These are phyloP conservation scores for Neosilurus hyrtlii DNA, from an alignment of 2,797 vertebrate species.

Conservation along the genomic window DNA sequence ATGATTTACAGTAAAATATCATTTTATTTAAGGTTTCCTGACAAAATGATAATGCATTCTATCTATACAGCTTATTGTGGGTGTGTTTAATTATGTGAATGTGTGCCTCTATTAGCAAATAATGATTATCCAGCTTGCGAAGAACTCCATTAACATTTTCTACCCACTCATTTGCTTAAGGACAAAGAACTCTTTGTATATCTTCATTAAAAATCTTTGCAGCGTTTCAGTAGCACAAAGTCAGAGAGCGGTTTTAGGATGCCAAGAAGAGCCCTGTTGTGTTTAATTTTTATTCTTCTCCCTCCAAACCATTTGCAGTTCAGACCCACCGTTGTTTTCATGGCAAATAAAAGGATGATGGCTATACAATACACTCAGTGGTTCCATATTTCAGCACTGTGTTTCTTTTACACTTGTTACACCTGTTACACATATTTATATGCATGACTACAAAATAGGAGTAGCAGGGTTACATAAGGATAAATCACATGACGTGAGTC, in stretches of 20 bases:
- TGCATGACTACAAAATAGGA: neutral
- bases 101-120: constrained; percentile 47
- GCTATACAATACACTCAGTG: neutral
- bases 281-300: constrained; percentile 1
- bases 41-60: neutral
- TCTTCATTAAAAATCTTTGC: constrained; percentile 63
- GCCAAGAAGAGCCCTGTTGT: constrained; percentile 33
- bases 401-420: neutral
- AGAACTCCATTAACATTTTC: constrained; percentile 48
- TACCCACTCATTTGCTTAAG: constrained; percentile 40
- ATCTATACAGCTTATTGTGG: constrained; percentile 42
- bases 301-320: constrained; percentile 3
- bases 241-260: constrained; percentile 46
- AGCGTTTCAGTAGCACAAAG: constrained; percentile 54
- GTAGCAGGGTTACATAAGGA: neutral
- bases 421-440: neutral
- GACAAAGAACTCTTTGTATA: constrained; percentile 58
- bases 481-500: neutral
- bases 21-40: constrained; percentile 33
- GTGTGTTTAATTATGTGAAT: constrained; percentile 53
- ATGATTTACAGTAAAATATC: neutral
- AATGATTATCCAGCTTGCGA: neutral
- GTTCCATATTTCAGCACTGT: neutral
- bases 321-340: neutral
- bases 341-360: neutral